phyloP scores from a whole-genome alignment of 2,888 invertebrate genomes.

The Melanostoma mellinum region DNA sequence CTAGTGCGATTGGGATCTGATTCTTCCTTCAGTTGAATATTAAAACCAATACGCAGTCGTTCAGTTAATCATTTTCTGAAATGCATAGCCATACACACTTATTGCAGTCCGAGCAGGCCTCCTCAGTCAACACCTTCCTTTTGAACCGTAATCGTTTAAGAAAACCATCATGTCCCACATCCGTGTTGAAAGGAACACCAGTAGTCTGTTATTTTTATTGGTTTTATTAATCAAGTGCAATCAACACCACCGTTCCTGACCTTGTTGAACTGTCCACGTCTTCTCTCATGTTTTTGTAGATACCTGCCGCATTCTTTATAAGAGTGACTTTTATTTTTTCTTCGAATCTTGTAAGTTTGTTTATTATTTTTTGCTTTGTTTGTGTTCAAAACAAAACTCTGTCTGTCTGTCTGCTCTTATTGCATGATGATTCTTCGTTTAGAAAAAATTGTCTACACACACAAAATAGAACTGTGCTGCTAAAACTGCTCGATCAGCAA shows the following conservation, averaged over 20 bases:
- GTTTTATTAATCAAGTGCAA: conserved; percentile 34
- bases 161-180: conserved; percentile 13
- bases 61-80: conserved; percentile 39
- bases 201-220: conserved; percentile 17
- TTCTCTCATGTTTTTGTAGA: no score
- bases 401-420: no score
- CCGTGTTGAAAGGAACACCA: conserved; percentile 35
- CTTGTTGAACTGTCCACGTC: conserved; percentile 32
- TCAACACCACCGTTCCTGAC: conserved; percentile 33
- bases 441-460: no score
- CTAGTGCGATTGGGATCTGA: conserved; percentile 1
- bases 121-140: conserved; percentile 4
- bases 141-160: conserved; percentile 7
- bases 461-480: no score
- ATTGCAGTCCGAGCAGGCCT: conserved; percentile 5
- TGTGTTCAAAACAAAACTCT: no score
- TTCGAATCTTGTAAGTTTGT: no score
- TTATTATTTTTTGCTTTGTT: no score
- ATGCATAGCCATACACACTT: conserved; percentile 20
- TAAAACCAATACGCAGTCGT: conserved; percentile 1
- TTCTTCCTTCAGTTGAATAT: conserved; percentile 15
- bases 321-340: no score
- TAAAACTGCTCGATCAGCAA: no score
- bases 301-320: no score
- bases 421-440: no score